Evolutionary conservation across 2,888 invertebrate species (phyloP).

Genomic region (Polymixis lichenea): DNA sequence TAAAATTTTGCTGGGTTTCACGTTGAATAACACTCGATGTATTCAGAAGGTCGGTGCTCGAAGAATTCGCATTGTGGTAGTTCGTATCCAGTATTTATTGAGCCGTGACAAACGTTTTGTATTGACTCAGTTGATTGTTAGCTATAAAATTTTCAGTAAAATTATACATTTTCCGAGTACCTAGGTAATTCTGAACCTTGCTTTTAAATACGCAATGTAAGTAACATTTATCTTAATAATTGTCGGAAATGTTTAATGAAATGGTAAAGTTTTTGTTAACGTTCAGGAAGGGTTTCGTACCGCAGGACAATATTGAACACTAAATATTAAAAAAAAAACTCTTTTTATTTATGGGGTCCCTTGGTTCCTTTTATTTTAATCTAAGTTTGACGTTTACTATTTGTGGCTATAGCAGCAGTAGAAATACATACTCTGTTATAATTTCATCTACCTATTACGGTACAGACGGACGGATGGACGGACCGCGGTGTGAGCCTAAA

Average conservation of each 20-base stretch:
- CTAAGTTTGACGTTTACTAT: too few species aligned
- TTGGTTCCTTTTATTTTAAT: too few species aligned
- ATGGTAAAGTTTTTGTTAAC: neutral
- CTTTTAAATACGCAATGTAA: neutral
- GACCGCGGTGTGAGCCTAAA: too few species aligned
- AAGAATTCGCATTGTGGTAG: conserved; percentile 6
- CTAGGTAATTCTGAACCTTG: neutral
- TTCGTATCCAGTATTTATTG: conserved; percentile 22
- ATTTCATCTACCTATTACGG: too few species aligned
- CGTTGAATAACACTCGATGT: conserved; percentile 9
- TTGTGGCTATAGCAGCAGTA: too few species aligned
- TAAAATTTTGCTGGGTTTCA: conserved; percentile 9
- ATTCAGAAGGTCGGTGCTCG: conserved; percentile 5
- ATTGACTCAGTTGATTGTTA: neutral
- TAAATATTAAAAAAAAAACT: too few species aligned
- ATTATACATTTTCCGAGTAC: neutral
- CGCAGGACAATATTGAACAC: too few species aligned
- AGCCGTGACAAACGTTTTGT: neutral
- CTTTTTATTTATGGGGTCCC: too few species aligned
- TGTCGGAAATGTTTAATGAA: neutral
- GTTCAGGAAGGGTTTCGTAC: too few species aligned
- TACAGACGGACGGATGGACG: too few species aligned
- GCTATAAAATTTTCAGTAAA: too few species aligned
- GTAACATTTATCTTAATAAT: neutral
- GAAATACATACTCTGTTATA: too few species aligned